These are phyloP conservation scores for Halcyon smyrnensis DNA, from an alignment of 2,797 vertebrate genomes.

Conservation along the genomic window DNA sequence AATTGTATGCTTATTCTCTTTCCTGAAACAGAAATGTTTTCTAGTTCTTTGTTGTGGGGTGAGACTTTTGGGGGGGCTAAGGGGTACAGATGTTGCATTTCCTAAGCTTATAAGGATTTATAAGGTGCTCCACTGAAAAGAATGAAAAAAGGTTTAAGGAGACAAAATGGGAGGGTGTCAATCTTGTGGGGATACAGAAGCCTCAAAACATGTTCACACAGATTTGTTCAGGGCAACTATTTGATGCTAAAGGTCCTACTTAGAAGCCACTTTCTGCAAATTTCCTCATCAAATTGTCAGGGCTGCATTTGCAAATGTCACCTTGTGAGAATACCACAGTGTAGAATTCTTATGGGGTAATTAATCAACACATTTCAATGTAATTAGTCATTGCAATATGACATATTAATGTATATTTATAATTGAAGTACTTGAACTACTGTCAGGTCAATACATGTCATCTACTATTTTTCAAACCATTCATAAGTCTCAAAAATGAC, in stretches of 20 bases:
- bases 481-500: background rate
- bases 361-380: conserved; percentile 37
- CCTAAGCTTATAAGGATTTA: background rate
- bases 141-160: background rate
- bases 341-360: conserved; percentile 10
- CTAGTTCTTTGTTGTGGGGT: background rate
- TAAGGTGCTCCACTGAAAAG: background rate
- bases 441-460: conserved; percentile 4
- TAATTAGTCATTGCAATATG: conserved; percentile 41
- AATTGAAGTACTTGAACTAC: conserved; percentile 51
- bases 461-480: conserved; percentile 13
- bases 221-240: background rate
- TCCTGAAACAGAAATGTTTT: background rate
- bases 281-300: background rate
- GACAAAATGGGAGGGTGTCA: background rate
- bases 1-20: background rate
- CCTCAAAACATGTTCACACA: background rate
- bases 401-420: conserved; percentile 57
- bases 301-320: conserved; percentile 34
- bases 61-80: background rate
- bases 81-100: background rate
- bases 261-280: background rate
- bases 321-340: conserved; percentile 21
- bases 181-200: background rate
- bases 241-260: background rate